These are phyloP conservation scores for Austrolebias charrua DNA, from an alignment of 2,797 vertebrate species.

Conservation along the genomic window DNA sequence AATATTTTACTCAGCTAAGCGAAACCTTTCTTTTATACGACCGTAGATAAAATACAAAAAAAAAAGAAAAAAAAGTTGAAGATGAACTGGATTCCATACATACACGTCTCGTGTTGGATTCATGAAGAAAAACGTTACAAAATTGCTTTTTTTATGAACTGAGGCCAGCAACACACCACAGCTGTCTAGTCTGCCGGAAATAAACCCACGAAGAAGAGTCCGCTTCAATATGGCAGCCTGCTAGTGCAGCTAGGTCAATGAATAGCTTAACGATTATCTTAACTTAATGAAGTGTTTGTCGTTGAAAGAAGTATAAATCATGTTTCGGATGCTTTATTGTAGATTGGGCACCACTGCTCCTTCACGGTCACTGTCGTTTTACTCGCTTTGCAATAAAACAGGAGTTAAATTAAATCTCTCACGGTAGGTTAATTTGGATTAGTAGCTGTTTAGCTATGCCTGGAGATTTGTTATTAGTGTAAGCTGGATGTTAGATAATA, in stretches of 20 bases:
- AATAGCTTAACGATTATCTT: conserved; percentile 39
- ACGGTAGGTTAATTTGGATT: conserved; percentile 65
- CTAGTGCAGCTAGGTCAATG: conserved; percentile 54
- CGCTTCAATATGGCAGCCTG: conserved; percentile 75
- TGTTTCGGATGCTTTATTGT: conserved; percentile 71
- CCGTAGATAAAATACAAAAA: too few species aligned
- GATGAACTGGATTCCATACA: too few species aligned
- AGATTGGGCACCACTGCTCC: conserved; percentile 44
- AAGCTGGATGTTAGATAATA: conserved; percentile 6
- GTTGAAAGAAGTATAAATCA: conserved; percentile 35
- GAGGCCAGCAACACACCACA: too few species aligned
- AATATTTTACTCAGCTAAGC: too few species aligned
- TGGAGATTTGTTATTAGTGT: conserved; percentile 8
- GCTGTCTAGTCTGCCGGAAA: too few species aligned
- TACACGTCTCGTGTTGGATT: too few species aligned
- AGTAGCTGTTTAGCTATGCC: conserved; percentile 27
- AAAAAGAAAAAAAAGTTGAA: too few species aligned
- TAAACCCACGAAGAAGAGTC: conserved; percentile 22
- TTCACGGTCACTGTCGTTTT: conserved; percentile 41
- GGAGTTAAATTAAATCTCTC: conserved; percentile 63
- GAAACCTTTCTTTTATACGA: too few species aligned
- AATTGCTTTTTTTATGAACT: too few species aligned
- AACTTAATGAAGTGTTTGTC: conserved; percentile 1
- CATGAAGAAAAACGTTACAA: too few species aligned
- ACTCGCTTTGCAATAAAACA: conserved; percentile 55